Conservation (phyloP, 2,888 invertebrate species). For the Mythimna albipuncta region DNA sequence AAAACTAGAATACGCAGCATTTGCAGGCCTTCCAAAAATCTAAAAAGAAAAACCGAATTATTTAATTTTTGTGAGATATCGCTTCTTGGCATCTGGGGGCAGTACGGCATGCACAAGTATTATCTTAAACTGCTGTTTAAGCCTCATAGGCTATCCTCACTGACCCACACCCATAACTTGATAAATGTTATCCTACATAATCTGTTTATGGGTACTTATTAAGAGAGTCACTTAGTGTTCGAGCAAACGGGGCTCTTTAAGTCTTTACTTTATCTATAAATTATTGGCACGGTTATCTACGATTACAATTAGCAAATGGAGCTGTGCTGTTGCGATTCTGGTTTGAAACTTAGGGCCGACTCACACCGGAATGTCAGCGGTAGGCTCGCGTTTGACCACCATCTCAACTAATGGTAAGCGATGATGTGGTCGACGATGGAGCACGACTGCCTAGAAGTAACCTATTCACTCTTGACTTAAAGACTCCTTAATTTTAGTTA, state of each 20-base stretch:
- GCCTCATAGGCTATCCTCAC: constrained; percentile 37
- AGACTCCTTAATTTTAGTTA: too few relatives aligned
- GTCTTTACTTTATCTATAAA: constrained; percentile 53
- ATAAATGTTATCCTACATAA: constrained; percentile 68
- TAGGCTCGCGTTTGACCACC: too few relatives aligned
- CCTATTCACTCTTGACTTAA: too few relatives aligned
- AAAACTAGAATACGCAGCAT: too few relatives aligned
- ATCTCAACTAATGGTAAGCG: too few relatives aligned
- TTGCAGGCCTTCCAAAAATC: too few relatives aligned
- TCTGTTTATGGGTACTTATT: constrained; percentile 65
- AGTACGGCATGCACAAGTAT: neutral
- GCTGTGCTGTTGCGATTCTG: constrained; percentile 26
- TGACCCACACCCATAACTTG: constrained; percentile 64
- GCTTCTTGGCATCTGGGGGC: neutral
- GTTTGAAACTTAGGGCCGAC: neutral
- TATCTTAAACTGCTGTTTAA: constrained; percentile 35
- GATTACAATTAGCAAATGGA: constrained; percentile 57
- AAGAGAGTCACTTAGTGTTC: constrained; percentile 45
- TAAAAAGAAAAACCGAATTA: neutral
- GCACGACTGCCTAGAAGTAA: too few relatives aligned
- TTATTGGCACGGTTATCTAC: constrained; percentile 37
- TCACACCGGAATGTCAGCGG: too few relatives aligned
- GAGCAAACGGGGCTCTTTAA: constrained; percentile 54
- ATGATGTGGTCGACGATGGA: too few relatives aligned
- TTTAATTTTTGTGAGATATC: neutral